Evolutionary conservation across 2,888 invertebrate species (phyloP), one percentile per base, ranked within the genome.

Genomic region (Hypena proboscidalis): DNA sequence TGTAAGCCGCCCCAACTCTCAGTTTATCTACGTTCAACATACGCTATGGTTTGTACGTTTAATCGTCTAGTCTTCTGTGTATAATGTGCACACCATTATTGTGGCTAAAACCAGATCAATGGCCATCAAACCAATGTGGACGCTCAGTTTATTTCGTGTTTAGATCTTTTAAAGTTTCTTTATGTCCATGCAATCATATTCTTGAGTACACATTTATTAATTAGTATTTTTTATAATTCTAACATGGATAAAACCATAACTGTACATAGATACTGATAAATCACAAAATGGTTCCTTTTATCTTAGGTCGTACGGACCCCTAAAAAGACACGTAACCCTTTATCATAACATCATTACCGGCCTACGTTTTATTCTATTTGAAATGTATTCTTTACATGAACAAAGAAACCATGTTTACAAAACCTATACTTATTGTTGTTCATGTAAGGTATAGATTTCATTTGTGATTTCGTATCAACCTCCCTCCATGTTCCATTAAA

Each of bases 21-120:
- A 10, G 39, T 49, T 61, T 59, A 59, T 51, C 44, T 56, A 29
- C 10, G 7, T 21, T 23, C 36, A 31, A 43, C 40, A 26, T 35
- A 27, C 43, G 40, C 31, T 36, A 40, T 33, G 47, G 34, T 40
- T 33, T 32, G 29, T 32, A 26, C 10, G 13, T 45, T 15, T 47
- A 51, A 37, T 47, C 30, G 8, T 10, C 8, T 34, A 9, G 20
- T 39, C 14, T 37, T 21, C 13, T 20, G 22, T 56, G 19, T 15
- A 19, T 35, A 32, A 39, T 34, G 19, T 14, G 10, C 6, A 14
- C 10, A 22, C 11, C 6, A 9, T 29, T 9, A 33, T 33, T 23
- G 13, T 44, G 6, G 11, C 2, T 1, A 10, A 21, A 33, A 22
- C 14, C 26, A 27, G 39, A 11, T 8, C 8, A 7, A 5, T n/a